A percentile compares a stretch with the other conserved stretches of the same genome.
phyloP scores from a whole-genome alignment of 2,888 invertebrate genomes.

The Tinea semifulvella region DNA sequence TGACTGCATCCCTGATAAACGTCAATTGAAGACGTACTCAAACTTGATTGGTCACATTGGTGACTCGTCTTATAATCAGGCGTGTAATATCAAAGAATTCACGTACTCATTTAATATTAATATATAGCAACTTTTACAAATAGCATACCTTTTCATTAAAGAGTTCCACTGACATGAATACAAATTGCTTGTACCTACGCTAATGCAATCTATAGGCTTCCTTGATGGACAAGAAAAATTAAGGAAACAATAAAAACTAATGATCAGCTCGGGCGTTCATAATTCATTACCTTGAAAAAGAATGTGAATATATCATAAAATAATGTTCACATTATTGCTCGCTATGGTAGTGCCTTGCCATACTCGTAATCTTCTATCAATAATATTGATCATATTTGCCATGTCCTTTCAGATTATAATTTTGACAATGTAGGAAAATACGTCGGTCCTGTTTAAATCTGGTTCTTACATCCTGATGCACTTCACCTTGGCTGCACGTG shows the following conservation, averaged over 20 bases:
- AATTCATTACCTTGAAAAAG: conserved; percentile 6
- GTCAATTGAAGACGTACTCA: conserved; percentile 23
- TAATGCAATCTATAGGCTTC: not conserved
- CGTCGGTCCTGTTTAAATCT: not conserved
- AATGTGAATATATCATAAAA: conserved; percentile 6
- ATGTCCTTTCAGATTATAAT: conserved; percentile 1
- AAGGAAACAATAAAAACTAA: conserved; percentile 10
- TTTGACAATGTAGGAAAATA: conserved; percentile 1
- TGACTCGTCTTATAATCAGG: conserved; percentile 39
- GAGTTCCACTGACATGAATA: conserved; percentile 4
- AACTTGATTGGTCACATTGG: conserved; percentile 24
- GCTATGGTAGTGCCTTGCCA: not conserved
- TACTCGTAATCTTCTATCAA: conserved; percentile 1
- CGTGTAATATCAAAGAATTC: conserved; percentile 37
- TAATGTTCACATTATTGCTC: not conserved
- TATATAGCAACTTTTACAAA: conserved; percentile 1
- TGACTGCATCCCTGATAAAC: conserved; percentile 27
- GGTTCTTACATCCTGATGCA: conserved; percentile 1
- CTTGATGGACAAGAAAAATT: not conserved
- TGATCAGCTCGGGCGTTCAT: conserved; percentile 4
- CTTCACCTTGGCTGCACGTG: conserved; percentile 6
- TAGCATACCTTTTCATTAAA: conserved; percentile 6
- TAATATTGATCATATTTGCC: conserved; percentile 6
- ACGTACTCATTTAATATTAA: conserved; percentile 4
- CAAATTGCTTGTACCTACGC: not conserved